Base-by-base conservation (phyloP, 2,888 invertebrate species). In the Pseudanteris insignis region DNA sequence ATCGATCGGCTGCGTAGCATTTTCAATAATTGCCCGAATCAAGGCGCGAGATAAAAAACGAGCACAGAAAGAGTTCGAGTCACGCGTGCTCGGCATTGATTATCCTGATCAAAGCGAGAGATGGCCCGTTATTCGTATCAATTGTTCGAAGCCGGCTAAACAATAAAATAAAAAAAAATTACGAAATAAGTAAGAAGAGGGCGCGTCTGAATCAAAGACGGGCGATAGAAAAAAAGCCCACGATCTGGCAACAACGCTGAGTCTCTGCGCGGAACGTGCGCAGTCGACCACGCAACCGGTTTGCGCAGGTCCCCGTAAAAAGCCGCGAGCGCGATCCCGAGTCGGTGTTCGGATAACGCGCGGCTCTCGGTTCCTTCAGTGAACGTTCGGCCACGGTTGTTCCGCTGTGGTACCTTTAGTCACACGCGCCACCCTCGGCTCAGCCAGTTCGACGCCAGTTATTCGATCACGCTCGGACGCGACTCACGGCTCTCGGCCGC, bases 281-380 rank as follows among this genome's bases (percentile, higher is more conserved):
- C 57, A 60, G 50, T 48, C 64, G 53, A 46, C 40, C 60, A 71
- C 74, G 73, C 75, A 73, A 53, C 67, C 64, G 61, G 66, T 66
- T 60, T 38, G 71, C 74, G 74, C 74, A 74, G 59, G 68, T 71
- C 67, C 69, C 69, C 67, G 70, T 72, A 72, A 72, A 71, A 73
- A 74, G 70, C 70, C 70, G 69, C 67, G 69, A 73, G 74, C 70
- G 72, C 74, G 73, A 70, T 73, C 72, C 71, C 63, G 66, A n/a
- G n/a, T 57, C 67, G 69, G 54, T 68, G 69, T 69, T 69, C 67
- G 71, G 66, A 68, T 68, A 71, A 67, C 69, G 69, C 67, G 70
- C 64, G 69, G 50, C 64, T 65, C 65, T 57, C 62, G 50, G 47
- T 43, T 62, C 46, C 38, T 51, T 50, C 55, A 62, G 62, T 62